Evolutionary conservation across 2,888 invertebrate species (phyloP), one percentile per base, ranked within the genome.

Genomic region (Epinotia demarniana): DNA sequence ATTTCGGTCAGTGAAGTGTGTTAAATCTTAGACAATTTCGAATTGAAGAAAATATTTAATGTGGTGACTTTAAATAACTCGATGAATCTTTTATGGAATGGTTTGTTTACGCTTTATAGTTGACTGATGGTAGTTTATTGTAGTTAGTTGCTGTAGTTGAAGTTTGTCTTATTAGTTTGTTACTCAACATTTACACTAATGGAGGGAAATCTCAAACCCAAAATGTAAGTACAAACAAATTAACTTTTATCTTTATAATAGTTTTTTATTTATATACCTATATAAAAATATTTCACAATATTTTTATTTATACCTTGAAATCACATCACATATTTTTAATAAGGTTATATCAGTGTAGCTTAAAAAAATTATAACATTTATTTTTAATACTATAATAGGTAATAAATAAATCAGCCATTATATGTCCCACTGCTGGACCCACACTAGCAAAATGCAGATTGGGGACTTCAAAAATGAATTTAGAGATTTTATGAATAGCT

Each of bases 111-210:
- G 18, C 64, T 66, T 75, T 60, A 33, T 53, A 60, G 69, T 66
- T 75, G 64, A 75, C 53, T 60, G 64, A 60, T 64, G 33, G 60
- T 70, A 70, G 63, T 64, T 75, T 39, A 49, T 71, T 62, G 62
- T 75, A 75, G 69, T 58, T 74, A 69, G 74, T 75, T 33, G 23
- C 19, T 64, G 74, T 70, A 58, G 69, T 75, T 60, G 73, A 69
- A 74, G 49, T 70, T 74, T 58, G 63, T 39, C 49, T 27, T 46
- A 53, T 64, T 66, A 66, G 60, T 39, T 75, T 58, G 49, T n/a
- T 27, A 27, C 60, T 58, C 58, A 60, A 55, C 23, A 46, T 53
- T 66, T 18, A 11, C 16, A 27, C 33, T 53, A 55, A 75, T 70
- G 49, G 67, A 61, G 39, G 67, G 55, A 69, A 58, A 16, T 64